A percentile compares a stretch with the other conserved stretches of the same genome.
phyloP scores from a whole-genome alignment of 2,797 vertebrate species.

The Lutjanus campechanus region DNA sequence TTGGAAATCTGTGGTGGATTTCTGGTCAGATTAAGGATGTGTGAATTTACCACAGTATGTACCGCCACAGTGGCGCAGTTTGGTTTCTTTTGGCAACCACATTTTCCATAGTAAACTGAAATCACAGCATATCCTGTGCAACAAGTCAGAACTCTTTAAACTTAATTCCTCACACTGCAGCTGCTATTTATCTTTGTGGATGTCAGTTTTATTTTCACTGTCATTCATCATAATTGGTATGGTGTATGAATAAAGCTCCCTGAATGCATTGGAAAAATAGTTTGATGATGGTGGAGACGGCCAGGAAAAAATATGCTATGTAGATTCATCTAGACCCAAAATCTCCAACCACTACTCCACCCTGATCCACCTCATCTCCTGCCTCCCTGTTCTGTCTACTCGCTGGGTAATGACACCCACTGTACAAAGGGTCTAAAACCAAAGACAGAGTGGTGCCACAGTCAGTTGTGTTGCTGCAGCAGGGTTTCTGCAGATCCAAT shows the following conservation, averaged over 20 bases:
- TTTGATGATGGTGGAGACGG: not conserved
- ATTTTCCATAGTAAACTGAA: too few relatives aligned
- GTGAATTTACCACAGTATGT: not conserved
- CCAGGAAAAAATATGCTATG: too few relatives aligned
- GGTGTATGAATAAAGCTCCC: too few relatives aligned
- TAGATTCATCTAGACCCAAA: not conserved
- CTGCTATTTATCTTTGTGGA: not conserved
- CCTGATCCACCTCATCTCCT: too few relatives aligned
- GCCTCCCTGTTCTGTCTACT: constrained; percentile 83
- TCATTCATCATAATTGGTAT: too few relatives aligned
- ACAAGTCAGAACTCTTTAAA: not conserved
- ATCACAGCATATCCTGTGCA: not conserved
- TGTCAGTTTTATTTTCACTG: too few relatives aligned
- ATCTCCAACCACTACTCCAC: not conserved
- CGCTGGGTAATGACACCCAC: constrained; percentile 93
- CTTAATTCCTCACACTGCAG: too few relatives aligned
- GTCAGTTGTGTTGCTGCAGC: constrained; percentile 89
- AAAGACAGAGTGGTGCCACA: constrained; percentile 74
- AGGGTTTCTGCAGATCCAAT: too few relatives aligned
- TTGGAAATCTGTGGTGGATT: too few relatives aligned
- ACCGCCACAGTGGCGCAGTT: too few relatives aligned
- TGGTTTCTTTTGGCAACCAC: too few relatives aligned
- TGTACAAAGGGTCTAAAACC: constrained; percentile 87
- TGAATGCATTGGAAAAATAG: not conserved
- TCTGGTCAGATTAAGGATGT: not conserved